Evolutionary conservation across 1,140 invertebrate species (phyloP), one percentile per base, ranked within the genome.

Genomic region (Hirudo medicinalis): DNA sequence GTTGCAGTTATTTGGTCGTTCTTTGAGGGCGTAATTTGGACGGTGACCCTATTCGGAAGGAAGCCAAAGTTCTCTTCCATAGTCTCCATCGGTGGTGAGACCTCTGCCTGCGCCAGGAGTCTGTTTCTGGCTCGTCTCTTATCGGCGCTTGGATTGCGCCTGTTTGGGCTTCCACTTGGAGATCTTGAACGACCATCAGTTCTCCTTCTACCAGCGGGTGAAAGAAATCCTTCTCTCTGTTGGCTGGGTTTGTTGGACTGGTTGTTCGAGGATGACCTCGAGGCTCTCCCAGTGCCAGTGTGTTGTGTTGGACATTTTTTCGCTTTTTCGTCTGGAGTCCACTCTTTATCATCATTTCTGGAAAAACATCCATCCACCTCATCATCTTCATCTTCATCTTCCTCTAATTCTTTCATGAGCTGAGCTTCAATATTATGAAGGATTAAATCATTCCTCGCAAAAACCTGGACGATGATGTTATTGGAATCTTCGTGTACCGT

Each of bases 1-100:
- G 57, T 63, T 3, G 57, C 57, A 63, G 57, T 63, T 22, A 63
- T 63, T 32, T 63, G 57, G 29, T 63, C 57, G 57, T 63, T 32
- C 57, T 25, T 63, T n/a, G 57, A 63, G 8, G 57, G 57, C 9
- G 57, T 63, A 32, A 63, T 32, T 25, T 63, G 57, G 19, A 63
- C 57, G 29, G 57, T 63, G 11, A 63, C 57, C 15, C 57, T 13
- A 15, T 63, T 63, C 57, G 57, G 57, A 25, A 63, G 22, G 19
- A 25, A 63, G 11, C 29, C 57, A 22, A 63, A 63, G 29, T 63
- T 22, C 29, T 63, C 57, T 63, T 63, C 22, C 57, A 63, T 63
- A 0, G 57, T 63, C 22, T 63, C 57, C 29, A 22, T 63, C 6
- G 57, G 29, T 4, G 57, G 57, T 22, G 29, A 63, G 22, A 63